These are phyloP conservation scores for Platycercus adscitus DNA, from an alignment of 2,113 vertebrate genomes.

Conservation along the genomic window DNA sequence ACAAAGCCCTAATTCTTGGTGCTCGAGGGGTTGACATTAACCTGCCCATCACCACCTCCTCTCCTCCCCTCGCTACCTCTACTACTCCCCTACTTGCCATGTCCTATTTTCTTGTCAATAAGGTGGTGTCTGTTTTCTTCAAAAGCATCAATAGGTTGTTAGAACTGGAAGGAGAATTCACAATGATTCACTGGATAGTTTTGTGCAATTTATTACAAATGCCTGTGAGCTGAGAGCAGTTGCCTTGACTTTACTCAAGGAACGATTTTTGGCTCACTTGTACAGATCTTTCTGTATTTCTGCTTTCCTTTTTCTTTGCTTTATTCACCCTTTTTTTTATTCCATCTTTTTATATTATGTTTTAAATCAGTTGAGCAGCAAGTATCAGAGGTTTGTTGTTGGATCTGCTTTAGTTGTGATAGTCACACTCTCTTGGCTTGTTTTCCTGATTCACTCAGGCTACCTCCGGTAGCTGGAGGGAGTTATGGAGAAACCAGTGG, in stretches of 20 bases:
- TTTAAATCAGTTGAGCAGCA: neutral
- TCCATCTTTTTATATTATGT: neutral
- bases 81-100: neutral
- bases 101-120: neutral
- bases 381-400: neutral
- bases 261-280: neutral
- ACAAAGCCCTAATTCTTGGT: neutral
- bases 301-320: neutral
- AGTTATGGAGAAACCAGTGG: neutral
- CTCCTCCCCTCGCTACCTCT: neutral
- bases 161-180: neutral
- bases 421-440: neutral
- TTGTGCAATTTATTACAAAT: fast-evolving
- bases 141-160: neutral
- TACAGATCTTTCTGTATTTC: neutral
- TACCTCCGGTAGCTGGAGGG: neutral
- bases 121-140: neutral
- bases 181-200: neutral
- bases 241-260: slow-evolving; percentile 10
- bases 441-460: neutral
- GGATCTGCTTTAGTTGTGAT: neutral
- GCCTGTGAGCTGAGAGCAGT: neutral
- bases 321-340: neutral
- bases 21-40: neutral
- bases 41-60: neutral